These are phyloP conservation scores for Atrina japonica DNA, from an alignment of 2,888 invertebrate genomes.

Conservation along the genomic window DNA sequence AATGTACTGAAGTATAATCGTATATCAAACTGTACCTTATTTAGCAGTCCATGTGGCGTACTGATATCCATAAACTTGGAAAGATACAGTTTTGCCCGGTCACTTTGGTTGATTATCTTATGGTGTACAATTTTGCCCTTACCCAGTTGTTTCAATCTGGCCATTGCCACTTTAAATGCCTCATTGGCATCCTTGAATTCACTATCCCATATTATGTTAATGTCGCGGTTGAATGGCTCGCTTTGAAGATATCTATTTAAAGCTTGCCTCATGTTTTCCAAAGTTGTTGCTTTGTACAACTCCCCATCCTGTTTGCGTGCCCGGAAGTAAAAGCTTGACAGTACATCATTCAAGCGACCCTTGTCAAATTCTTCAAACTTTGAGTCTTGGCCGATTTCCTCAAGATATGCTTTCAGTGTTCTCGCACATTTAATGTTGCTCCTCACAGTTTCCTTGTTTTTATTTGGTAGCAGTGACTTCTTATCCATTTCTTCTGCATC, in stretches of 20 bases:
- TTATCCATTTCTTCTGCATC: too few relatives aligned
- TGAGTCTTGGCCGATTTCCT: too few relatives aligned
- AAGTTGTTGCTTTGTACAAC: constrained; percentile 15
- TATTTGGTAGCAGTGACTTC: too few relatives aligned
- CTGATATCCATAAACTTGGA: constrained; percentile 14
- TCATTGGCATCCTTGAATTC: constrained; percentile 31
- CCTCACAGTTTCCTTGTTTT: too few relatives aligned
- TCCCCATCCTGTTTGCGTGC: constrained; percentile 20
- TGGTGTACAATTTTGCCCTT: constrained; percentile 28
- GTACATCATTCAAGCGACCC: neutral
- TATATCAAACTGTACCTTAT: constrained; percentile 46
- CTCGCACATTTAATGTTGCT: too few relatives aligned
- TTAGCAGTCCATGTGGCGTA: constrained; percentile 36
- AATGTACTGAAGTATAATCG: constrained; percentile 35
- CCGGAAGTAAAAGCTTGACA: constrained; percentile 27
- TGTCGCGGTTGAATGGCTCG: constrained; percentile 34
- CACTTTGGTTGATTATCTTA: constrained; percentile 17
- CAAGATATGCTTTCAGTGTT: too few relatives aligned
- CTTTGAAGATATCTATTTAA: constrained; percentile 41
- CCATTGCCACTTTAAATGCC: constrained; percentile 19
- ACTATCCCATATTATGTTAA: constrained; percentile 41
- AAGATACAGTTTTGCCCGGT: constrained; percentile 21
- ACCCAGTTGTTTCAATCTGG: constrained; percentile 32
- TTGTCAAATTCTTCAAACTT: neutral
- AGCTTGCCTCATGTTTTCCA: constrained; percentile 37